Percentiles rank a stretch among this genome's conserved stretches.
Evolutionary conservation across 2,888 invertebrate species (phyloP).

Genomic region (Calephelis perditalis): DNA sequence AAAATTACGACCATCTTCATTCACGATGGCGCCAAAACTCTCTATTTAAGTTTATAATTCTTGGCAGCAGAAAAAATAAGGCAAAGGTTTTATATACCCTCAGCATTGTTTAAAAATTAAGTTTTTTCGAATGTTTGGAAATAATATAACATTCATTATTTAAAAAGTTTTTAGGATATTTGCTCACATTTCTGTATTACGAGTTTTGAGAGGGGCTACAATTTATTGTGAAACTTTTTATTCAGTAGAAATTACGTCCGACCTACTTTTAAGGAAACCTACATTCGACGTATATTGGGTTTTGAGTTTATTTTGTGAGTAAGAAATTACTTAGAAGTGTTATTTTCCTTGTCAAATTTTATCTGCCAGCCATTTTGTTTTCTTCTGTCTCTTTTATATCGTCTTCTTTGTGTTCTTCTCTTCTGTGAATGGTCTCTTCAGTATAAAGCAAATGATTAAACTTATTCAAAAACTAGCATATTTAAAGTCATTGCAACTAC

Average conservation of each 20-base stretch:
- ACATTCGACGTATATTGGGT: constrained; percentile 2
- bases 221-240: constrained; percentile 11
- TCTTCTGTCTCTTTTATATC: no score
- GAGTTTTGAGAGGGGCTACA: constrained; percentile 8
- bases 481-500: no score
- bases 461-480: no score
- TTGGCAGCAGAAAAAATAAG: no score
- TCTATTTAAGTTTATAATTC: no score
- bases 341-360: neutral
- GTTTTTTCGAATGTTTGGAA: constrained; percentile 1
- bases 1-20: no score
- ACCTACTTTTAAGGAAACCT: constrained; percentile 4
- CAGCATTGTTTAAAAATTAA: neutral
- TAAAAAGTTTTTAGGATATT: constrained; percentile 9
- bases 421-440: no score
- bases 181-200: constrained; percentile 6
- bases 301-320: constrained; percentile 4
- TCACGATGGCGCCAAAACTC: no score
- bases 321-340: neutral
- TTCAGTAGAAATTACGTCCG: constrained; percentile 9
- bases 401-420: no score
- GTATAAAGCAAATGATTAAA: no score
- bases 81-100: no score
- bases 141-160: constrained; percentile 9
- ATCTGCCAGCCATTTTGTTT: no score